Conservation (phyloP, 2,113 vertebrate genomes). For the Etheostoma cragini region DNA sequence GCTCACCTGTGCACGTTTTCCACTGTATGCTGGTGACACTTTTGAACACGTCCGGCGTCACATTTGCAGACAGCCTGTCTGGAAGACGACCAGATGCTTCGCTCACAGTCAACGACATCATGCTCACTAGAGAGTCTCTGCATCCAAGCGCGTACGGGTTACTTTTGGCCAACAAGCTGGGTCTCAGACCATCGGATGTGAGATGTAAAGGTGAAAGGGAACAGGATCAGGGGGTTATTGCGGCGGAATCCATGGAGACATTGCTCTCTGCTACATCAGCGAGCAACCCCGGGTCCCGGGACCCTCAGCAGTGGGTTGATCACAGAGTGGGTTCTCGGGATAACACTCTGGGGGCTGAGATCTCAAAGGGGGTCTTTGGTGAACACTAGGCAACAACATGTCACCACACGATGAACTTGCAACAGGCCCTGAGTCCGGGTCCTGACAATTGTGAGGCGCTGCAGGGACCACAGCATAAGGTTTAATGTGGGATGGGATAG, state of each 20-base stretch:
- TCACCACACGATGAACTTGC: background rate
- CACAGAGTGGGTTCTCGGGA: no score
- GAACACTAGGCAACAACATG: background rate
- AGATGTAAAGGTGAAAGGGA: background rate
- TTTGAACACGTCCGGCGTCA: background rate
- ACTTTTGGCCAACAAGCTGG: background rate
- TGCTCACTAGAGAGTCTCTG: background rate
- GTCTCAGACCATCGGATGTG: background rate
- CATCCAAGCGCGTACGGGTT: background rate
- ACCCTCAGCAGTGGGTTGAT: no score
- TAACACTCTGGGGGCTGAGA: background rate
- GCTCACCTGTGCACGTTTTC: background rate
- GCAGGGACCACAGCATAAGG: no score
- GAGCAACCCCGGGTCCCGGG: background rate
- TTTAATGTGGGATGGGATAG: background rate
- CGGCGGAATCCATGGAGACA: no score
- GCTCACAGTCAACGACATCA: background rate
- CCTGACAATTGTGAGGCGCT: no score
- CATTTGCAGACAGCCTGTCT: background rate
- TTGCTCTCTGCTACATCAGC: background rate
- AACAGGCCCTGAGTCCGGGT: background rate
- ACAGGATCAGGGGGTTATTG: background rate
- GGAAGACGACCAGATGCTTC: background rate
- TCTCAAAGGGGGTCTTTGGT: background rate
- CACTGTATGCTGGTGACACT: constrained; percentile 1